These are phyloP conservation scores for Pedetes capensis DNA, from an alignment of 2,113 vertebrate species.

Conservation along the genomic window DNA sequence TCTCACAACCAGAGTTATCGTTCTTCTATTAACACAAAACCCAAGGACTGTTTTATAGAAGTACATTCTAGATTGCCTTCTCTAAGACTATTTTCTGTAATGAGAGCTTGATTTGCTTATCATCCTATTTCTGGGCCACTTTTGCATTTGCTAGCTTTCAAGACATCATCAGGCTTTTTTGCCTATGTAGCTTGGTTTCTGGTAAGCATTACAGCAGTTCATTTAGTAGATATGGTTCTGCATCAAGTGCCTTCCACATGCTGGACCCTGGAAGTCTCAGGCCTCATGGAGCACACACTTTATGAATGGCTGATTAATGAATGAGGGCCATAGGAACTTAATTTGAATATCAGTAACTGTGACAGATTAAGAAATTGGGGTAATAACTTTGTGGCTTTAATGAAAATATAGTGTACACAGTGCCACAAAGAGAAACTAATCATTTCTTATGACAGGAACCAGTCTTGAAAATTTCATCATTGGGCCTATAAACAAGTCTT, in stretches of 20 bases:
- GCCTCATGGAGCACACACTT: not conserved
- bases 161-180: not conserved
- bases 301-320: not conserved
- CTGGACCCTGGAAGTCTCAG: not conserved
- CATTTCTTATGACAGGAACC: not conserved
- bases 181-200: not conserved
- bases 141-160: slow-evolving; percentile 1
- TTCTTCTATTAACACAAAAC: slow-evolving; percentile 10
- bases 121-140: not conserved
- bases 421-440: not conserved
- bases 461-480: not conserved
- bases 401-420: not conserved
- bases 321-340: not conserved
- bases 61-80: not conserved
- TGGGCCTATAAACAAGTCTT: not conserved
- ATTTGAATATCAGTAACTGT: not conserved
- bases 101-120: not conserved
- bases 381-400: slow-evolving; percentile 1
- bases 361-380: not conserved
- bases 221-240: not conserved
- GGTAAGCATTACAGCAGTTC: not conserved
- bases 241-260: not conserved
- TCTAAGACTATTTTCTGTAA: not conserved
- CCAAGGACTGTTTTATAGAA: not conserved
- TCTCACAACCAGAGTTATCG: not conserved